These are phyloP conservation scores for Dynastes hyllus DNA, from an alignment of 2,888 invertebrate genomes.

Conservation along the genomic window DNA sequence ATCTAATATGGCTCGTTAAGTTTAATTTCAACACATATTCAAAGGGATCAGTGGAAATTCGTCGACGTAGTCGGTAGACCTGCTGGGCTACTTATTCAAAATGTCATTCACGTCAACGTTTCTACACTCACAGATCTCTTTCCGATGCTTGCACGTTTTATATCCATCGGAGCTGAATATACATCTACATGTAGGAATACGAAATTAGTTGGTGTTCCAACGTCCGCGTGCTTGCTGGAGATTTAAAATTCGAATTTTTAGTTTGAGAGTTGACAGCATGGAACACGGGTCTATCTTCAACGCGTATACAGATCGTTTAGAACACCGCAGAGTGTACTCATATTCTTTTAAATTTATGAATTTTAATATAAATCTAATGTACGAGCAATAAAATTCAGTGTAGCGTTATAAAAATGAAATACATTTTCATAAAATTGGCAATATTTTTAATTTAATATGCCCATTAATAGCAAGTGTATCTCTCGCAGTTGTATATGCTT, in stretches of 20 bases:
- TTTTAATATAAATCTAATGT: no score
- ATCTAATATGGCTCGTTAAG: constrained; percentile 54
- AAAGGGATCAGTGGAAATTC: constrained; percentile 56
- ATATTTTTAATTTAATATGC: no score
- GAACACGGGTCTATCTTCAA: constrained; percentile 32
- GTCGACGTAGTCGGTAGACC: constrained; percentile 52
- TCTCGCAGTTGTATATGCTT: no score
- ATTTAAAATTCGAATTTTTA: constrained; percentile 44
- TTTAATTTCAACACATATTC: constrained; percentile 59
- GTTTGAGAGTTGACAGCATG: constrained; percentile 39
- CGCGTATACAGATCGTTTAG: neutral
- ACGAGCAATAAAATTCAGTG: no score
- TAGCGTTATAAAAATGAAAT: no score
- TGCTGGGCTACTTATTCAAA: constrained; percentile 59
- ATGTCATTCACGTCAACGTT: constrained; percentile 58
- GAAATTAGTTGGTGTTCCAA: neutral
- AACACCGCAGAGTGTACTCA: no score
- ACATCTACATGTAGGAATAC: neutral
- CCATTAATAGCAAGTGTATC: no score
- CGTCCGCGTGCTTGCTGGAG: constrained; percentile 19
- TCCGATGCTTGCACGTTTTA: neutral
- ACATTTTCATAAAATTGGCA: no score
- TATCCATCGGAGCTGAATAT: neutral
- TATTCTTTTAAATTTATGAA: no score
- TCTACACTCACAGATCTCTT: constrained; percentile 34